Base-by-base conservation (phyloP, 2,113 vertebrate species). In the Tychaedon coryphoeus region DNA sequence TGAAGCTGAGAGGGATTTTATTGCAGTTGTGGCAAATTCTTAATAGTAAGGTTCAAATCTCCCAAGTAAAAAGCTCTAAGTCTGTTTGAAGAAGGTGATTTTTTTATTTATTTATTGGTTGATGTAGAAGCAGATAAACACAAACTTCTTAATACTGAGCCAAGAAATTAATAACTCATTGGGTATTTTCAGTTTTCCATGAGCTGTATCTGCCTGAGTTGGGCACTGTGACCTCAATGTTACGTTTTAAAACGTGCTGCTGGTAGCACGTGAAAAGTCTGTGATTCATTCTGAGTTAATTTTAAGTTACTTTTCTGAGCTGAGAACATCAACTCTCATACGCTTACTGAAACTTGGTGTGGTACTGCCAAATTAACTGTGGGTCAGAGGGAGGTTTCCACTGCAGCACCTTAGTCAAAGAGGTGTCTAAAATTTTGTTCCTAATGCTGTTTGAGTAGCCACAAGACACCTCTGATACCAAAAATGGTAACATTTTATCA, bases 91-190 rank as follows among this genome's bases (percentile, higher is more conserved):
- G 47, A 61, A n/a, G 25, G 10, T 2, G 1, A 0, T 33, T 10
- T 70, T 24, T 57, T 28, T 72, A n/a, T 25, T 50, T 50, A 19
- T 89, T 80, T 74, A n/a, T 64, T 69, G 33, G 28, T 62, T 70
- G 29, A 34, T 42, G 6, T 34, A 42, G 45, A 56, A 88, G 33
- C n/a, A 51, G 67, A 48, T 33, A 6, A 57, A 17, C 28, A 19
- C 26, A 18, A 61, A n/a, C 33, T 43, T 8, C 54, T 47, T 31
- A 56, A 13, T 60, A 12, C n/a, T 53, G 24, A 13, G 29, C 24
- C 50, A 12, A 34, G 71, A 48, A 61, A 31, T 33, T 19, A 0
- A 0, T 22, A 4, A 0, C 19, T 51, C 3, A 0, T 29, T 16
- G 7, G 28, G 10, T 34, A 9, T 91, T 92, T 62, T 64, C 71